phyloP scores from a whole-genome alignment of 2,797 vertebrate genomes.

The Vipera ursinii region DNA sequence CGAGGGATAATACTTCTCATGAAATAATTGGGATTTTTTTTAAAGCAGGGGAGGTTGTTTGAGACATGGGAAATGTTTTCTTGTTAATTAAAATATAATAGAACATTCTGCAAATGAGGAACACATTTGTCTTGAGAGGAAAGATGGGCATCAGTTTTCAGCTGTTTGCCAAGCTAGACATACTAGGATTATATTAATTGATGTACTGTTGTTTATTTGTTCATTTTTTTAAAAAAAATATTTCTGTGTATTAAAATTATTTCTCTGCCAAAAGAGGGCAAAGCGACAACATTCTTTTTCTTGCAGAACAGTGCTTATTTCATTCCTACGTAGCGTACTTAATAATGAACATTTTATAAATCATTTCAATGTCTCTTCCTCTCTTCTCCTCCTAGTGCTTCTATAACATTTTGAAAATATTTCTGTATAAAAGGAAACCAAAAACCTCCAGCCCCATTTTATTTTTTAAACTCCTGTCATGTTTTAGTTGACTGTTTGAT shows the following conservation, averaged over 20 bases:
- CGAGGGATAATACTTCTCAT: not conserved
- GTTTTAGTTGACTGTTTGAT: not conserved
- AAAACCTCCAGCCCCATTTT: not conserved
- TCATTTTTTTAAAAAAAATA: not conserved
- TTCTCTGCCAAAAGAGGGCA: constrained; percentile 2
- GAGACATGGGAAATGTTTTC: not conserved
- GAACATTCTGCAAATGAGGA: not conserved
- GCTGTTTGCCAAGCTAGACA: not conserved
- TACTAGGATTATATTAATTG: not conserved
- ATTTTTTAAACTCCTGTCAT: not conserved
- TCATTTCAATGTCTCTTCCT: not conserved
- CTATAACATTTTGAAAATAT: constrained; percentile 34
- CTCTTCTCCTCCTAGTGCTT: constrained; percentile 13
- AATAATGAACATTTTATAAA: constrained; percentile 26
- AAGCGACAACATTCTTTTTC: not conserved
- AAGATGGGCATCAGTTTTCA: not conserved
- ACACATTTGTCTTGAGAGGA: not conserved
- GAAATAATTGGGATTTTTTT: constrained; percentile 1
- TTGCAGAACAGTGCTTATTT: constrained; percentile 3
- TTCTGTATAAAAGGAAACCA: constrained; percentile 28
- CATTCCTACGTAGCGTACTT: not conserved
- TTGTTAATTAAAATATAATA: not conserved
- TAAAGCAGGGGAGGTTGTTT: not conserved
- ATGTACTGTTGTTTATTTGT: constrained; percentile 2
- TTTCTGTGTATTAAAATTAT: not conserved